phyloP scores from a whole-genome alignment of 2,888 invertebrate species.

The Nymphalis c-album region DNA sequence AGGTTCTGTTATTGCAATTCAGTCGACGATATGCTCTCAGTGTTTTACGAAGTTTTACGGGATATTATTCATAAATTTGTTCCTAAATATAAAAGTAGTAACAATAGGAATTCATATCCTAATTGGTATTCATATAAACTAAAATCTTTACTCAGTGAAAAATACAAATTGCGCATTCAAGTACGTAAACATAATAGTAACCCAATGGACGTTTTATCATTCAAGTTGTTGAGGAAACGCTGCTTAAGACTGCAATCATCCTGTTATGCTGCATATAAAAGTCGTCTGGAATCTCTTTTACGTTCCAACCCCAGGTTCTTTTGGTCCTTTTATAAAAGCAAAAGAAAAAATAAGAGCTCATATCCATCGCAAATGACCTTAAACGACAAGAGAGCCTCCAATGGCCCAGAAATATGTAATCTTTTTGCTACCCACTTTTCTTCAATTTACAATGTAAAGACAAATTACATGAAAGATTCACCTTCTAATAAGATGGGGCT shows the following conservation, averaged over 20 bases:
- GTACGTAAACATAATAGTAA: not conserved
- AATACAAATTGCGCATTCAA: not conserved
- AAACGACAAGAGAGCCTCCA: not conserved
- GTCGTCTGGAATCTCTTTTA: slow-evolving; percentile 5
- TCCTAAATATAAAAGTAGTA: no score
- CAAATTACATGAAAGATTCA: no score
- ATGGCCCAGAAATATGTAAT: slow-evolving; percentile 3
- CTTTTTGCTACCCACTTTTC: slow-evolving; percentile 5
- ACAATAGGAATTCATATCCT: not conserved
- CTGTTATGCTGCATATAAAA: not conserved
- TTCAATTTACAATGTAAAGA: slow-evolving; percentile 1
- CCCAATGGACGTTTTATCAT: not conserved
- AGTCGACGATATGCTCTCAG: no score
- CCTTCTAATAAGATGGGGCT: no score
- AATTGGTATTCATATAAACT: not conserved
- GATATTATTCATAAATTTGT: no score
- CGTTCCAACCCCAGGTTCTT: slow-evolving; percentile 14
- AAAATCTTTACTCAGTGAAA: not conserved
- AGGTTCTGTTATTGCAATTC: no score
- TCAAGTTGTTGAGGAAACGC: no score
- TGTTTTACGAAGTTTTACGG: no score
- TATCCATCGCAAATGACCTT: slow-evolving; percentile 10
- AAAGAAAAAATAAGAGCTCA: slow-evolving; percentile 5
- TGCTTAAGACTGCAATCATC: no score
- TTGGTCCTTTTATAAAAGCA: slow-evolving; percentile 17